Evolutionary conservation across 2,888 invertebrate genomes (phyloP).

Genomic region (Rhogogaster chlorosoma): DNA sequence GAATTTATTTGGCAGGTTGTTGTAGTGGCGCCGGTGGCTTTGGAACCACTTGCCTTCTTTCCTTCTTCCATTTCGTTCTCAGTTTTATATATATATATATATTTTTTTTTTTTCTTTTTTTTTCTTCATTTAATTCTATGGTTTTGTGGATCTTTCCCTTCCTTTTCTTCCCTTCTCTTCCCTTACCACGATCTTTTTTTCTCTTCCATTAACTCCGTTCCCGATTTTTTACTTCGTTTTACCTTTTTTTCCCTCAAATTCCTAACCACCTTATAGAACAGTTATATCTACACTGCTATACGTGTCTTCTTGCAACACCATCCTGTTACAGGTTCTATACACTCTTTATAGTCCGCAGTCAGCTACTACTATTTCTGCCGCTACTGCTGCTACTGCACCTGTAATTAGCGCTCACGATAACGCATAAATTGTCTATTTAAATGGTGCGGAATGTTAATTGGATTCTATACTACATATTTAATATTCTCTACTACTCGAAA

Average conservation of each 20-base stretch:
- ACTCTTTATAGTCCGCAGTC: conserved; percentile 1
- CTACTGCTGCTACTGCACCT: conserved; percentile 12
- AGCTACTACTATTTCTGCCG: too few relatives aligned
- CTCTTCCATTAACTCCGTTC: background rate
- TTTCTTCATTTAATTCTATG: background rate
- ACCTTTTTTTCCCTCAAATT: background rate
- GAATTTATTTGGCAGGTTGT: conserved; percentile 50
- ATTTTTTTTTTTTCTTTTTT: background rate
- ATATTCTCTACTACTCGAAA: background rate
- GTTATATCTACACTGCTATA: background rate
- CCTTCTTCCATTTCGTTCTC: background rate
- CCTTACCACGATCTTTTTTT: background rate
- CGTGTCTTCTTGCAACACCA: background rate
- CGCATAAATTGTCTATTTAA: conserved; percentile 39
- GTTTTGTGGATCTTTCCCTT: background rate
- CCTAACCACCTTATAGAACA: background rate
- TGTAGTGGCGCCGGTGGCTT: conserved; percentile 12
- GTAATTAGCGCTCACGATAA: conserved; percentile 25
- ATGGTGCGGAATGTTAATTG: conserved; percentile 37
- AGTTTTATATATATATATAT: background rate
- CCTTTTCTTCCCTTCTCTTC: background rate
- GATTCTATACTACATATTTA: background rate
- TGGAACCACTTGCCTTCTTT: background rate
- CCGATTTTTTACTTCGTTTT: background rate
- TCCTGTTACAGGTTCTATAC: background rate